These are phyloP conservation scores for Dasyurus viverrinus DNA, from an alignment of 2,113 vertebrate species.

Conservation along the genomic window DNA sequence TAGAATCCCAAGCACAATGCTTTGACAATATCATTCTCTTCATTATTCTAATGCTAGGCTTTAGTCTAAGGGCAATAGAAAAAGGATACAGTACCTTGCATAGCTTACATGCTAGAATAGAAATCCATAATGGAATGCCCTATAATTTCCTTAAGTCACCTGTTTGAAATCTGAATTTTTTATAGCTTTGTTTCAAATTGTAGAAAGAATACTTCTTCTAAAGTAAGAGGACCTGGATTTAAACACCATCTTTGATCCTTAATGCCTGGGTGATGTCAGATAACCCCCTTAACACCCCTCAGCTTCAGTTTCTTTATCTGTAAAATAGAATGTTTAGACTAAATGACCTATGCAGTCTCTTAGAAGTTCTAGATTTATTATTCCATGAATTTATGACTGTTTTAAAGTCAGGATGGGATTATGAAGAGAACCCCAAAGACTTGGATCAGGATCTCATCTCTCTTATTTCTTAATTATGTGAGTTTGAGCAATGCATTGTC, in stretches of 20 bases:
- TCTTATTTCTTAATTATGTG: too few relatives aligned
- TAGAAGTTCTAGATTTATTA: neutral
- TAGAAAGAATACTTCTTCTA: neutral
- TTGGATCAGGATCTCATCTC: neutral
- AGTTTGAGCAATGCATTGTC: neutral
- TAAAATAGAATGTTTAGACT: neutral
- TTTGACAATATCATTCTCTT: neutral
- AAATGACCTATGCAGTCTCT: neutral
- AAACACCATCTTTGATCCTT: neutral
- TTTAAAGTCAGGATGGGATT: neutral
- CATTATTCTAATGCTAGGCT: neutral
- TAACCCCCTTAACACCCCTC: neutral
- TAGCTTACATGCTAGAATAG: neutral
- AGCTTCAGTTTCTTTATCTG: neutral
- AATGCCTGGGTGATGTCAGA: neutral
- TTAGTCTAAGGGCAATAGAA: neutral
- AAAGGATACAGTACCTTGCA: neutral
- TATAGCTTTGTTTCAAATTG: neutral
- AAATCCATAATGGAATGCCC: neutral
- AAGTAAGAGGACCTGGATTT: neutral
- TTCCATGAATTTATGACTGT: neutral
- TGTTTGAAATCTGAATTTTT: neutral
- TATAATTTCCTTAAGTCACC: neutral
- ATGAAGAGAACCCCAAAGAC: neutral
- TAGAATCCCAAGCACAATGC: neutral